Evolutionary conservation across 2,888 invertebrate species (phyloP).

Genomic region (Meteorus colon): DNA sequence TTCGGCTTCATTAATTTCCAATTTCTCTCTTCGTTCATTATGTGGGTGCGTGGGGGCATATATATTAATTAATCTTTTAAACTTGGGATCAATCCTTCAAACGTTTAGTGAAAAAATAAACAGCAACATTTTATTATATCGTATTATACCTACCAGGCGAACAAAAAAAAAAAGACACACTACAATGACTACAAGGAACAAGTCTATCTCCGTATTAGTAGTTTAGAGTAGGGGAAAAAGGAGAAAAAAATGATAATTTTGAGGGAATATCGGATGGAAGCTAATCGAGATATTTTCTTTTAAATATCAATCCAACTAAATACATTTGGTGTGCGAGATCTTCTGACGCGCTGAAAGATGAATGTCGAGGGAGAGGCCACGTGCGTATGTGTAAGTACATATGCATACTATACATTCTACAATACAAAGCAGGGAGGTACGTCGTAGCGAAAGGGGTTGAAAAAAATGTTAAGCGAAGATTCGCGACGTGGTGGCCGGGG

Average conservation of each 20-base stretch:
- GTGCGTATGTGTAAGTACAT: neutral
- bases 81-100: neutral
- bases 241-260: neutral
- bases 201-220: too few relatives aligned
- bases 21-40: neutral
- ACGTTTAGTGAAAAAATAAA: neutral
- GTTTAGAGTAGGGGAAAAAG: neutral
- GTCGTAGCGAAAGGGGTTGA: conserved; percentile 22
- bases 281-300: neutral
- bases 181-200: neutral
- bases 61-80: too few relatives aligned
- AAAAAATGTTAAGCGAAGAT: conserved; percentile 49
- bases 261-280: neutral
- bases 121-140: neutral
- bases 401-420: neutral
- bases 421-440: neutral
- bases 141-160: neutral
- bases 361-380: conserved; percentile 15
- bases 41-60: too few relatives aligned
- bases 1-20: neutral
- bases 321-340: conserved; percentile 53
- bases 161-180: neutral
- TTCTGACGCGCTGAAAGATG: conserved; percentile 42
- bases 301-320: conserved; percentile 24
- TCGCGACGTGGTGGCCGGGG: conserved; percentile 48